Evolutionary conservation across 2,797 vertebrate genomes (phyloP), one percentile per base, ranked within the genome.

Genomic region (Martes flavigula): DNA sequence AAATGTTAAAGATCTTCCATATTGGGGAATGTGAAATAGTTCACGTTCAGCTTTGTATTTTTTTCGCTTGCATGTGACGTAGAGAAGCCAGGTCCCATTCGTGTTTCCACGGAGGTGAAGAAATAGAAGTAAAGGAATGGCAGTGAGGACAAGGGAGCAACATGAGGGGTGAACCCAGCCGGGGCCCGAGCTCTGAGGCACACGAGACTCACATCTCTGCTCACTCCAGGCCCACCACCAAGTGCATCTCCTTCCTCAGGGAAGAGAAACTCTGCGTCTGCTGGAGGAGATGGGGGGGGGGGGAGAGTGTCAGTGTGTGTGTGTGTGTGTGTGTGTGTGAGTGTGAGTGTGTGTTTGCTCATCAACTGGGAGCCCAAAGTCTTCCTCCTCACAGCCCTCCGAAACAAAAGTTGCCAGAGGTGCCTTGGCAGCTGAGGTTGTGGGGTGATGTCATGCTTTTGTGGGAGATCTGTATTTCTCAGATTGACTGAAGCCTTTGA

Each of bases 401-500:
- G 58, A 82, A 96, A 91, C 90, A 96, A 85, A 90, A 96, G 83
- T 93, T 4, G 81, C 56, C 48, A 25, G 38, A 85, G n/a, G 43
- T 90, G 20, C 54, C 64, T 70, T 90, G 85, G 93, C 90, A 93
- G 58, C 68, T 46, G 58, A 72, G 79, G 60, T 85, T 88, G 72
- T 83, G 43, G 25, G 58, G 30, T 93, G 92, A 92, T 73, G 62
- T 64, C 90, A 51, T 84, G n/a, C 87, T 70, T 75, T 56, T 70
- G 38, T 70, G 73, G 92, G 87, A 88, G 82, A 95, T 48, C 83
- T 75, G 62, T 82, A 62, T 85, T 97, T 86, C 90, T 87, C 91
- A 79, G 68, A 89, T 46, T 94, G 88, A 95, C 84, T 85, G 73
- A 87, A 96, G 93, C 51, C 88, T 96, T 95, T 89, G 96, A 97